Evolutionary conservation across 92 coral and sea anemone species (phyloP).

Genomic region (Montipora capitata): DNA sequence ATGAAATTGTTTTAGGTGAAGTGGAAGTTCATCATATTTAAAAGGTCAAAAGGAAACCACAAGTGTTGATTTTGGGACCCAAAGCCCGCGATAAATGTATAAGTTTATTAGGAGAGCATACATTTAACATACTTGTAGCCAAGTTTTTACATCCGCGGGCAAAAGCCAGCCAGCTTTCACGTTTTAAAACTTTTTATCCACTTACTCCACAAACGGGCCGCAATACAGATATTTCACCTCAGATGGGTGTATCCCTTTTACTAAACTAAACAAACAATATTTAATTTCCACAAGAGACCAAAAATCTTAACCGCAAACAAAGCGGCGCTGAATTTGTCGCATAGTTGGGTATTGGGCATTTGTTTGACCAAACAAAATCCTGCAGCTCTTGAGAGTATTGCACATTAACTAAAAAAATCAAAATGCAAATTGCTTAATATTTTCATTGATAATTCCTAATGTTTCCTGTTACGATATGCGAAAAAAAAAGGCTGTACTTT

Average conservation of each 20-base stretch:
- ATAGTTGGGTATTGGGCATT: neutral
- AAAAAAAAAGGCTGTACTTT: conserved; percentile 15
- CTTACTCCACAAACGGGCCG: conserved; percentile 32
- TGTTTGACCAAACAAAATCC: conserved; percentile 1
- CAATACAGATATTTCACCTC: neutral
- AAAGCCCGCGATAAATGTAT: neutral
- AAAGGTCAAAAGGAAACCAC: conserved; percentile 12
- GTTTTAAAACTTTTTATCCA: conserved; percentile 15
- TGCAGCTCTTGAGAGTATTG: conserved; percentile 8
- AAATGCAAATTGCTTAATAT: conserved; percentile 29
- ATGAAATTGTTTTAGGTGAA: neutral
- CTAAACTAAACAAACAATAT: conserved; percentile 15
- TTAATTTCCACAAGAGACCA: neutral
- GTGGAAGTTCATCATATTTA: neutral
- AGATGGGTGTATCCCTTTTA: neutral
- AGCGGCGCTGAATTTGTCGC: neutral
- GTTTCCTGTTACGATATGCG: conserved; percentile 36
- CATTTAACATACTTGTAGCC: neutral
- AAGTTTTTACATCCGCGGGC: neutral
- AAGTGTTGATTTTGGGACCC: neutral
- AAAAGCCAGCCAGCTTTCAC: neutral
- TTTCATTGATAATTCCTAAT: conserved; percentile 14
- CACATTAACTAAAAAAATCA: conserved; percentile 9
- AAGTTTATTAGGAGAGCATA: neutral
- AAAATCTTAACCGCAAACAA: neutral